phyloP scores from a whole-genome alignment of 2,888 invertebrate species.

The Watsonalla cultraria region DNA sequence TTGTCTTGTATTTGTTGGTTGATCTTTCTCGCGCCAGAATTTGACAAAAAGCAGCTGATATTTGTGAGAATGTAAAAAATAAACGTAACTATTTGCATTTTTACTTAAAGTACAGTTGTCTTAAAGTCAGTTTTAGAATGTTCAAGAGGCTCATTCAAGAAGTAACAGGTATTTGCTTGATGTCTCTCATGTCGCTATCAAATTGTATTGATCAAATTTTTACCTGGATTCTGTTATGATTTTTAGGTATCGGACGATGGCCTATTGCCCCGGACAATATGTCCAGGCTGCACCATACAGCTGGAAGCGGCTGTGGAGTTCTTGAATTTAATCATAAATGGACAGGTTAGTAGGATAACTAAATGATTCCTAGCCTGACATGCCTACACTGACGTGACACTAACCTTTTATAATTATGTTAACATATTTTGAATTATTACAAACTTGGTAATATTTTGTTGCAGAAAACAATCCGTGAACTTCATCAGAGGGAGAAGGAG shows the following conservation, averaged over 20 bases:
- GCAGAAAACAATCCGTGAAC: slow-evolving; percentile 63
- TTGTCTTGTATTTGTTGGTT: neutral
- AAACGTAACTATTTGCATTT: too few relatives aligned
- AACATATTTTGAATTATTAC: neutral
- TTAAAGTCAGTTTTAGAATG: too few relatives aligned
- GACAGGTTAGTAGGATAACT: slow-evolving; percentile 69
- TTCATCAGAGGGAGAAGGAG: slow-evolving; percentile 57
- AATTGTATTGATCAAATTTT: too few relatives aligned
- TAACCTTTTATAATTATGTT: too few relatives aligned
- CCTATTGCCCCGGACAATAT: slow-evolving; percentile 84
- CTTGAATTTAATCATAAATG: slow-evolving; percentile 83
- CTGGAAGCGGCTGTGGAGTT: slow-evolving; percentile 86
- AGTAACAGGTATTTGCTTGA: too few relatives aligned
- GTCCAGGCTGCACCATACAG: slow-evolving; percentile 87
- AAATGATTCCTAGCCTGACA: neutral
- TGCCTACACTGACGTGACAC: too few relatives aligned
- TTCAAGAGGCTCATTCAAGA: too few relatives aligned
- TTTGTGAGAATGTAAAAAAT: neutral
- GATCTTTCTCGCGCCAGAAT: slow-evolving; percentile 2
- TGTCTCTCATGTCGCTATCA: too few relatives aligned
- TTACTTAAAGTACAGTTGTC: too few relatives aligned
- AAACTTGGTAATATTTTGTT: slow-evolving; percentile 16
- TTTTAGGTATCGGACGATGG: slow-evolving; percentile 84
- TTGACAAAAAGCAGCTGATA: slow-evolving; percentile 16
- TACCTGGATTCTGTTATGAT: neutral